Base-by-base conservation (phyloP, 2,888 invertebrate species). In the Drosophila rellima region DNA sequence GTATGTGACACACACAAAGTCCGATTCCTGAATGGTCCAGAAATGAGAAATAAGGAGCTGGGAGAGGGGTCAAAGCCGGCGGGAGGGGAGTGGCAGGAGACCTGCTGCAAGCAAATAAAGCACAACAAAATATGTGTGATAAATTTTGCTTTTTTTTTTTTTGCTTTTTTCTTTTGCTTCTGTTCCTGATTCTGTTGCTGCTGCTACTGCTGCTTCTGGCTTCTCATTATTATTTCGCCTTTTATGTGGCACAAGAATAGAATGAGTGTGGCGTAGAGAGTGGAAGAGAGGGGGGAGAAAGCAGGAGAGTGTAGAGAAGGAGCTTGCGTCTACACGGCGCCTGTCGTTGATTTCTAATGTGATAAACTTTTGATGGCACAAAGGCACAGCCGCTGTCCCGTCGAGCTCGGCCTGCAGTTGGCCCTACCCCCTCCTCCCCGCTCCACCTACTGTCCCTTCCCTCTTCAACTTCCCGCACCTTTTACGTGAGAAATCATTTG, bases 271-370 rank as follows among this genome's bases (percentile, higher is more conserved):
- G 51, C 4, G 37, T 29, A 31, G 35, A 15, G 2, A 37, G 13
- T n/a, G 7, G 11, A 11, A 7, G 13, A 10, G 5, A 15, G 50
- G 10, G 8, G 11, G 13, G 3, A 2, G 15, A 29, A 0, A 15
- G 20, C 0, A 13, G 13, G 3, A 11, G 29, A 15, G 13, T 18
- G 39, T 15, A 47, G 44, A 29, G 44, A 52, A 40, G 60, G 51
- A 54, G 67, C 52, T 61, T 51, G 54, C 51, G 44, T 57, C 65
- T 35, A 52, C 54, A 66, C 64, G 73, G 79, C 42, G 59, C 70
- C 83, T 86, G 88, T 69, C 78, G 82, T 66, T 86, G 86, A 82
- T 85, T 85, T 82, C 82, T 80, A 84, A 84, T 86, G 78, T 85
- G 83, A 86, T 84, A 88, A 84, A 84, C 88, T 88, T 79, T 73